These are phyloP conservation scores for Stichopus chloronotus DNA, from an alignment of 35 echinoderm and acorn worm species.

Conservation along the genomic window DNA sequence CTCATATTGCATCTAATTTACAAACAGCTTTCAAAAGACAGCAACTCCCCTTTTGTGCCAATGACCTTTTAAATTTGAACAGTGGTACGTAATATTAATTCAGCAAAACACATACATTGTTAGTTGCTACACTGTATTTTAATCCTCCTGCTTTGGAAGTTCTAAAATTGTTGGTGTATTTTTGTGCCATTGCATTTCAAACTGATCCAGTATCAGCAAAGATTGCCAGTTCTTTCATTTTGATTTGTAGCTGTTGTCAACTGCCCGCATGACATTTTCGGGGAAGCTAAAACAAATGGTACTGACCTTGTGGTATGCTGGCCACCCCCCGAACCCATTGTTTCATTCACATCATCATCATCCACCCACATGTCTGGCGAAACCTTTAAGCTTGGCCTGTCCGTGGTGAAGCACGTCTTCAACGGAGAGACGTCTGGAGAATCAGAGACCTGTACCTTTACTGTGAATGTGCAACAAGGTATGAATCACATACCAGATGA, in stretches of 20 bases:
- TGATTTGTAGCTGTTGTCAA: not conserved
- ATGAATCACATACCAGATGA: not conserved
- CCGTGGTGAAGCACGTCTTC: not conserved
- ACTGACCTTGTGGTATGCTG: not conserved
- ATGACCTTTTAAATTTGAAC: too few species aligned
- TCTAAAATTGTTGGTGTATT: too few species aligned
- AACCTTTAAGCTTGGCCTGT: not conserved
- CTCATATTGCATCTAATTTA: too few species aligned
- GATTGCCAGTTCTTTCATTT: not conserved
- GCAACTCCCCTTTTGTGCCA: too few species aligned
- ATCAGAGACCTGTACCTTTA: not conserved
- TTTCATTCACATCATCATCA: not conserved
- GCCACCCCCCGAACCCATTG: not conserved
- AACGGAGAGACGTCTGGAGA: not conserved
- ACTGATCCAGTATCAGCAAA: too few species aligned
- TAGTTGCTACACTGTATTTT: too few species aligned
- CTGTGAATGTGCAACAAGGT: not conserved
- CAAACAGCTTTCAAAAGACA: too few species aligned
- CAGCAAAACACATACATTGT: too few species aligned
- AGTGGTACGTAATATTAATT: too few species aligned
- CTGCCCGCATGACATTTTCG: not conserved
- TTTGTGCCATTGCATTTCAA: too few species aligned
- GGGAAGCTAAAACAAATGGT: not conserved
- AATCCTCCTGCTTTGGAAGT: too few species aligned
- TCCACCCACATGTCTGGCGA: not conserved